Evolutionary conservation across 2,888 invertebrate species (phyloP), one percentile per base, ranked within the genome.

Genomic region (Ctena decussata): DNA sequence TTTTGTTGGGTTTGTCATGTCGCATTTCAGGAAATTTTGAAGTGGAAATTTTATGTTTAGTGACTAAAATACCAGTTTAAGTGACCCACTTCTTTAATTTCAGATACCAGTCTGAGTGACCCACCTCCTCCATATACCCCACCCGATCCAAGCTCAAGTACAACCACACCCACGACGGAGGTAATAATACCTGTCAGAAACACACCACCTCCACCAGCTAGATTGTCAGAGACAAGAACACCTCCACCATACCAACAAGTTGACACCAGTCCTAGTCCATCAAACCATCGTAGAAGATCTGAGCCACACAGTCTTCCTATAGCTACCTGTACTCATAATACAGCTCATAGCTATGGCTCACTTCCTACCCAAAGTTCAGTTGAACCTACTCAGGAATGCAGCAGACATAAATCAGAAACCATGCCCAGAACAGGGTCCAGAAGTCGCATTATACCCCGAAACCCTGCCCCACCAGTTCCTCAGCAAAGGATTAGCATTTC

Each of bases 41-140:
- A n/a, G n/a, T n/a, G n/a, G n/a, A n/a, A n/a, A n/a, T n/a, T n/a
- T n/a, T n/a, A n/a, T n/a, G n/a, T n/a, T n/a, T n/a, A n/a, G n/a
- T n/a, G n/a, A n/a, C n/a, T n/a, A n/a, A n/a, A n/a, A n/a, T n/a
- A n/a, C n/a, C n/a, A n/a, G n/a, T n/a, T n/a, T n/a, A n/a, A n/a
- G n/a, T n/a, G n/a, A n/a, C n/a, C n/a, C n/a, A n/a, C n/a, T n/a
- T 41, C 15, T 41, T 6, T 41, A 11, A 41, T 41, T 41, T 53
- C 53, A 53, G 65, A 1, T 35, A 30, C 65, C 6, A 65, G 5
- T 35, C 18, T 65, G 35, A 65, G 35, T 65, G 84, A 89, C 15
- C 87, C 82, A 21, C 89, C 85, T 11, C 87, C 85, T 12, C 86
- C 86, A 30, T 86, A 86, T 57, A 83, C 77, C 18, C 83, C 79